These are phyloP conservation scores for Perccottus glenii DNA, from an alignment of 2,113 vertebrate species.

Conservation along the genomic window DNA sequence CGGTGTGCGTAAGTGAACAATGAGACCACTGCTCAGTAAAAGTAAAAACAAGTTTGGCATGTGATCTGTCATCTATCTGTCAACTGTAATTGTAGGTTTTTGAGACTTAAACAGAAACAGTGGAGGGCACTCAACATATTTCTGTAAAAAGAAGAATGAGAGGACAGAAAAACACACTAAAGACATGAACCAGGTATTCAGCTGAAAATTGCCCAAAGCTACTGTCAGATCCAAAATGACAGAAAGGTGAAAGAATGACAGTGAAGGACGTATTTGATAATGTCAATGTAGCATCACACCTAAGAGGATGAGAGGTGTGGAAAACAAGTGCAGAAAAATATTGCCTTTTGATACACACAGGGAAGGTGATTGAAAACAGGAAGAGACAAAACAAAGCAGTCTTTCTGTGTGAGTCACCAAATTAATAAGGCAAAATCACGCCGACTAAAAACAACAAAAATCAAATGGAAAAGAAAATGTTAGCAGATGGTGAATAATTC, in stretches of 20 bases:
- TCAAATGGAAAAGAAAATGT: neutral
- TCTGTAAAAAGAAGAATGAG: constrained; percentile 5
- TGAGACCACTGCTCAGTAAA: neutral
- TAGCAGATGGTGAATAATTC: constrained; percentile 38
- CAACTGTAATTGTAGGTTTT: constrained; percentile 28
- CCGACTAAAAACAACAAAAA: constrained; percentile 11
- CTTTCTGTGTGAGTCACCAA: constrained; percentile 38
- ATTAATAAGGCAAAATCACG: constrained; percentile 40
- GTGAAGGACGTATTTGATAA: constrained; percentile 54
- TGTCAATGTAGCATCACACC: constrained; percentile 40
- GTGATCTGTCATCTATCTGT: constrained; percentile 22
- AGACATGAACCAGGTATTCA: constrained; percentile 58
- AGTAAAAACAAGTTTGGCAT: neutral
- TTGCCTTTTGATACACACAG: constrained; percentile 12
- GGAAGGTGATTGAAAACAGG: constrained; percentile 22
- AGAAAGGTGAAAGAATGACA: constrained; percentile 50
- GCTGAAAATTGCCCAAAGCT: constrained; percentile 56
- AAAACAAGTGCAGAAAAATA: constrained; percentile 29
- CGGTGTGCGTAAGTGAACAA: too few species aligned
- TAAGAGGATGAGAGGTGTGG: constrained; percentile 34
- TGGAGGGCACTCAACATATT: constrained; percentile 47
- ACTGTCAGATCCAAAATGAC: constrained; percentile 57
- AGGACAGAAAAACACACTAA: constrained; percentile 22
- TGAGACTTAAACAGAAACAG: constrained; percentile 29
- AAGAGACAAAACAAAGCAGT: constrained; percentile 25